A percentile compares a stretch with the other conserved stretches of the same genome.
Conservation (phyloP, 2,797 vertebrate species). For the Toxotes lorentzi region DNA sequence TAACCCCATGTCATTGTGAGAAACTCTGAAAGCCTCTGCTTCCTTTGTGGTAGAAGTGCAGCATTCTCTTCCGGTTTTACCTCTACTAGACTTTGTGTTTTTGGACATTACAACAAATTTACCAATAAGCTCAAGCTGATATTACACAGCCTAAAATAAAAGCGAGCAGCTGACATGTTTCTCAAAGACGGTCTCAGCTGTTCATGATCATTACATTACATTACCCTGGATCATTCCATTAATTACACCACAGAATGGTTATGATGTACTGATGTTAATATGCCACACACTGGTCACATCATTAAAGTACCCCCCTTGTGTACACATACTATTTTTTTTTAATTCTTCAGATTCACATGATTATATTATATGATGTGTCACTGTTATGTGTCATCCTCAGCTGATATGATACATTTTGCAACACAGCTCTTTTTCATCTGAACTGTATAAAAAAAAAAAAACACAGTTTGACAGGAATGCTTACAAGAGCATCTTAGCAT, state of each 20-base stretch:
- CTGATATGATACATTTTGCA: not conserved
- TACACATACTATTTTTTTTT: not conserved
- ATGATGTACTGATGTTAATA: not conserved
- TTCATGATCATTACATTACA: not conserved
- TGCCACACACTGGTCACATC: not conserved
- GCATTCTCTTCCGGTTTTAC: not conserved
- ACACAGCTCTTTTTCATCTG: not conserved
- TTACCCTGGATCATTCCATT: not conserved
- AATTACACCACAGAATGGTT: not conserved
- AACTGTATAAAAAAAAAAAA: not conserved
- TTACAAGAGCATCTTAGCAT: not conserved
- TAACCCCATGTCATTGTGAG: not conserved
- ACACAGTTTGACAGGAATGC: not conserved
- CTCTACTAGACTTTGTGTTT: not conserved
- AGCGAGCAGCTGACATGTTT: not conserved
- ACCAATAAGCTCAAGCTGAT: not conserved
- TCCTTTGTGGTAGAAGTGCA: conserved; percentile 18
- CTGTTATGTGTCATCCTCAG: not conserved
- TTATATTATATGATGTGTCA: not conserved
- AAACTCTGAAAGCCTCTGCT: conserved; percentile 16
- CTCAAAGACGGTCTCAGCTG: not conserved
- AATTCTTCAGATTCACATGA: not conserved
- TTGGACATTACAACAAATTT: not conserved
- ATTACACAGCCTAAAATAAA: not conserved
- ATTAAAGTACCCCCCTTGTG: not conserved